These are phyloP conservation scores for Ispidina picta DNA, from an alignment of 2,797 vertebrate species.

Conservation along the genomic window DNA sequence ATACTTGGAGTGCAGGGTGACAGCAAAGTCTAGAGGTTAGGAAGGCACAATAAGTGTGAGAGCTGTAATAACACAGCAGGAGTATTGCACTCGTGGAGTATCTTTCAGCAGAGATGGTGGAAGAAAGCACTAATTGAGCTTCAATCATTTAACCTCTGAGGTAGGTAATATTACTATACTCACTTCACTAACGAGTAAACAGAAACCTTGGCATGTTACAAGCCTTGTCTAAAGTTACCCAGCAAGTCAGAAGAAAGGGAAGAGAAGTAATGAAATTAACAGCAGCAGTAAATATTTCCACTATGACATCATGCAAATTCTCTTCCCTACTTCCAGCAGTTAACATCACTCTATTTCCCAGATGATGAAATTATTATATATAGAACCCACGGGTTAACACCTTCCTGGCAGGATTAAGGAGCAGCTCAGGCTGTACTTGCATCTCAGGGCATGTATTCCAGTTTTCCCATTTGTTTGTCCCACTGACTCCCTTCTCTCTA, in stretches of 20 bases:
- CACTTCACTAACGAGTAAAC: conserved; percentile 28
- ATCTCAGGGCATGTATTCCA: not conserved
- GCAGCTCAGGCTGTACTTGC: not conserved
- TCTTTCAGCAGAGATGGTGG: not conserved
- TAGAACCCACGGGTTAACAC: not conserved
- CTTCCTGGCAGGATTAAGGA: not conserved
- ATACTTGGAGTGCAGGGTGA: not conserved
- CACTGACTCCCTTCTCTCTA: not conserved
- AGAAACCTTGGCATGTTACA: not conserved
- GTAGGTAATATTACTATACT: conserved; percentile 1
- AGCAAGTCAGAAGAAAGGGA: conserved; percentile 2
- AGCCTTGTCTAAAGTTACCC: not conserved
- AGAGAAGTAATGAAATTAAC: not conserved
- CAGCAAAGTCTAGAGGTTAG: not conserved
- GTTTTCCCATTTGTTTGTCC: not conserved
- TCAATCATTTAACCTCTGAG: conserved; percentile 23
- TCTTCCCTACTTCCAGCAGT: not conserved
- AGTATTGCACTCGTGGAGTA: not conserved
- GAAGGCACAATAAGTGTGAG: not conserved
- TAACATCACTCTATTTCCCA: not conserved
- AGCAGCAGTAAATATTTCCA: not conserved
- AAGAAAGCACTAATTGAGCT: conserved; percentile 54
- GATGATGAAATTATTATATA: not conserved
- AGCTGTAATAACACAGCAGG: conserved; percentile 1
- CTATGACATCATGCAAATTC: not conserved